A percentile compares a stretch with the other conserved stretches of the same genome.
Evolutionary conservation across 2,888 invertebrate species (phyloP).

Genomic region (Acronicta alni): DNA sequence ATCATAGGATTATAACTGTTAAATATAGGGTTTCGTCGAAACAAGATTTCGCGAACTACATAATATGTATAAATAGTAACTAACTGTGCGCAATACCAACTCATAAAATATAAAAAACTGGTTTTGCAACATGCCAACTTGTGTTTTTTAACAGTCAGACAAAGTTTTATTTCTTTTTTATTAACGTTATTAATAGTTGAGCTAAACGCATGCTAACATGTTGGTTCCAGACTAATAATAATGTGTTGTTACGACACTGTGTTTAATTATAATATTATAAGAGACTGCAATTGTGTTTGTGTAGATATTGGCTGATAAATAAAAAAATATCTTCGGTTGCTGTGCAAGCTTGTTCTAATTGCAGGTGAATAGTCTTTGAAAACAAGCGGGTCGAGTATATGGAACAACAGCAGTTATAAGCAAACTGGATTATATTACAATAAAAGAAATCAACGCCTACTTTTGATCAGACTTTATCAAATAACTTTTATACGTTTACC

Average conservation of each 20-base stretch:
- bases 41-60: conserved; percentile 29
- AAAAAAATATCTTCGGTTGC: conserved; percentile 9
- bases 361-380: conserved; percentile 16
- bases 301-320: conserved; percentile 22
- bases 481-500: conserved; percentile 2
- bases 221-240: conserved; percentile 40
- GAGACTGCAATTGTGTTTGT: conserved; percentile 14
- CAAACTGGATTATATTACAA: background rate
- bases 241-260: conserved; percentile 35
- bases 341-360: conserved; percentile 17
- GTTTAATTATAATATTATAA: conserved; percentile 25
- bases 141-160: conserved; percentile 57
- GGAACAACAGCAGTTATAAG: conserved; percentile 6
- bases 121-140: conserved; percentile 65
- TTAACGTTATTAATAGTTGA: conserved; percentile 56
- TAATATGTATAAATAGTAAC: conserved; percentile 48
- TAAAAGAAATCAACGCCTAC: conserved; percentile 2
- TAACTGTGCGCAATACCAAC: conserved; percentile 62
- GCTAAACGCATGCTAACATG: conserved; percentile 50
- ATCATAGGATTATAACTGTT: conserved; percentile 21
- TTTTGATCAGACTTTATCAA: background rate
- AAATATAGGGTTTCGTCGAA: conserved; percentile 17
- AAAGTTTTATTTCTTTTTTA: conserved; percentile 58
- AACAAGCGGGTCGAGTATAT: conserved; percentile 34
- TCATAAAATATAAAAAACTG: conserved; percentile 61